phyloP scores from a whole-genome alignment of 2,797 vertebrate species.

The Podarcis siculus region DNA sequence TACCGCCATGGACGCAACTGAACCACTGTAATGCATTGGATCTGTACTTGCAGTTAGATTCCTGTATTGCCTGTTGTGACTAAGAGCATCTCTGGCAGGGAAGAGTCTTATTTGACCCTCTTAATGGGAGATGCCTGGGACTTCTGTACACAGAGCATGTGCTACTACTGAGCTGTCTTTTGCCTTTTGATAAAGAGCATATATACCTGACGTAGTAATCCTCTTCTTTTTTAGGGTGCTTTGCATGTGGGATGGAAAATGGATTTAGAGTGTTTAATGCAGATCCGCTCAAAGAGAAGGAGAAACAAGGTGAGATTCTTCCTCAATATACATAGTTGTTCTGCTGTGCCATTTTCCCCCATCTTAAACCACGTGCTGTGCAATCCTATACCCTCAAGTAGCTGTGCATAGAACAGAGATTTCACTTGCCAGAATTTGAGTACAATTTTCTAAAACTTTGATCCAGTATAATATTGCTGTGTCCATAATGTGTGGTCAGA shows the following conservation, averaged over 20 bases:
- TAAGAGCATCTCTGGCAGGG: not conserved
- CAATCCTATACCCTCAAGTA: not conserved
- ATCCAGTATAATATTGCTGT: not conserved
- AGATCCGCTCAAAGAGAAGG: conserved; percentile 98
- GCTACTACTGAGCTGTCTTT: not conserved
- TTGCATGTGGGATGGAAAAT: conserved; percentile 99
- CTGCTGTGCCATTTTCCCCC: conserved; percentile 3
- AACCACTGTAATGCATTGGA: not conserved
- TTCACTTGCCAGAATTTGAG: not conserved
- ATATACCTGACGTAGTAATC: not conserved
- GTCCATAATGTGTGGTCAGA: not conserved
- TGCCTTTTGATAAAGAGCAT: not conserved
- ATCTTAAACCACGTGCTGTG: not conserved
- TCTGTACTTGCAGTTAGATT: not conserved
- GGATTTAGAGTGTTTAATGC: conserved; percentile 99
- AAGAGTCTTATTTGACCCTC: not conserved
- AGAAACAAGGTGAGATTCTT: conserved; percentile 92
- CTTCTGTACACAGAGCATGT: not conserved
- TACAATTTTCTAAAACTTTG: not conserved
- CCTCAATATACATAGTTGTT: conserved; percentile 42
- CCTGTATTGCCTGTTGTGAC: not conserved
- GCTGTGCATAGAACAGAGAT: not conserved
- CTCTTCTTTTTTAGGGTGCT: conserved; percentile 86
- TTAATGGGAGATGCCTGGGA: not conserved
- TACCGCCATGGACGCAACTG: not conserved